Conservation (phyloP, 35 echinoderm and acorn worm genomes). For the Hemicentrotus pulcherrimus region DNA sequence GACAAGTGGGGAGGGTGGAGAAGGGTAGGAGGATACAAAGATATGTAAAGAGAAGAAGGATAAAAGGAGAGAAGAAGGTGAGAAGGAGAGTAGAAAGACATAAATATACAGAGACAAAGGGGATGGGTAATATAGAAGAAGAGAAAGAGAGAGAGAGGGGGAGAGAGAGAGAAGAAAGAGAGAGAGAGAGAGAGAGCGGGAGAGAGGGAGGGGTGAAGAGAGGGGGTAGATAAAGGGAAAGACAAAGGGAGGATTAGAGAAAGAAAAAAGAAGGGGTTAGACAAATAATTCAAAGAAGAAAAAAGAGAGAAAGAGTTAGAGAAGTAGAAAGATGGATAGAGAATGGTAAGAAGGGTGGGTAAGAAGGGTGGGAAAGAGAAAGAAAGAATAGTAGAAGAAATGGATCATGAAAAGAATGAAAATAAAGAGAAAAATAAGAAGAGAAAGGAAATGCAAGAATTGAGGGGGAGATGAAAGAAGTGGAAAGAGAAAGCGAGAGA, state of each 20-base stretch:
- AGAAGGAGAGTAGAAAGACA: neutral
- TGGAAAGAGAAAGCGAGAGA: neutral
- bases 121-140: neutral
- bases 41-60: neutral
- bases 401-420: neutral
- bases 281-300: too few relatives aligned
- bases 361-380: neutral
- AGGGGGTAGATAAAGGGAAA: neutral
- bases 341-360: neutral
- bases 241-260: neutral
- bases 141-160: neutral
- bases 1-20: neutral
- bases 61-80: neutral
- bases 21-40: neutral
- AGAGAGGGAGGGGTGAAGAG: neutral
- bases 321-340: neutral
- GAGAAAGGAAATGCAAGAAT: neutral
- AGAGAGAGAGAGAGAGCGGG: neutral
- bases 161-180: neutral
- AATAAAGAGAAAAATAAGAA: neutral
- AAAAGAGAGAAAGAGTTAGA: too few relatives aligned
- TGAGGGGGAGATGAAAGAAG: neutral
- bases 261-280: neutral
- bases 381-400: too few relatives aligned
- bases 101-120: neutral